These are phyloP conservation scores for Atrina japonica DNA, from an alignment of 2,888 invertebrate genomes.

Conservation along the genomic window DNA sequence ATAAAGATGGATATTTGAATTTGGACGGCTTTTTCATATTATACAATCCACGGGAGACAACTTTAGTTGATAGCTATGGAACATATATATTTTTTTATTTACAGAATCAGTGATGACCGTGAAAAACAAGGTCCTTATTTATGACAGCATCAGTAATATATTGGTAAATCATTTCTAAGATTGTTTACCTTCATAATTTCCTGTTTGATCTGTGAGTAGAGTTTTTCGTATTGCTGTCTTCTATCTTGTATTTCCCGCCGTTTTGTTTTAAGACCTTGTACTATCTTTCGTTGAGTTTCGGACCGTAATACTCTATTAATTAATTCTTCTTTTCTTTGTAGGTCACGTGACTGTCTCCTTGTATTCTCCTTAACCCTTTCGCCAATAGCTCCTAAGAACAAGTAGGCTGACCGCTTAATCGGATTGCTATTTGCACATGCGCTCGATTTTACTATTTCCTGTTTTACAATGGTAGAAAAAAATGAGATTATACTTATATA, in stretches of 20 bases:
- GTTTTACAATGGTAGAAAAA: slow-evolving; percentile 1
- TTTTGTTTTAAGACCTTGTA: slow-evolving; percentile 45
- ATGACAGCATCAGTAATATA: no score
- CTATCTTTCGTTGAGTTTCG: slow-evolving; percentile 27
- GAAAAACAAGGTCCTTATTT: no score
- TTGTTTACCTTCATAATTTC: slow-evolving; percentile 55
- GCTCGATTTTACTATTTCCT: slow-evolving; percentile 16
- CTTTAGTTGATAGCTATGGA: no score
- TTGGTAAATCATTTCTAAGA: no score
- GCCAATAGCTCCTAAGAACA: slow-evolving; percentile 56
- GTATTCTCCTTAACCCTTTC: slow-evolving; percentile 45
- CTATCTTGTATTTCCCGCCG: slow-evolving; percentile 39
- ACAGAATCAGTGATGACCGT: no score
- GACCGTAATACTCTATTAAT: slow-evolving; percentile 28
- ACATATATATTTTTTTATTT: no score
- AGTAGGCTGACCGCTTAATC: slow-evolving; percentile 51
- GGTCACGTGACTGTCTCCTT: slow-evolving; percentile 7
- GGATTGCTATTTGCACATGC: slow-evolving; percentile 2
- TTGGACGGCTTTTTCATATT: no score
- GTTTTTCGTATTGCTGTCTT: slow-evolving; percentile 29
- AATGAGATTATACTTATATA: background rate
- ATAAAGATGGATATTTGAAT: no score
- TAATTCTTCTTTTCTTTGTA: slow-evolving; percentile 60
- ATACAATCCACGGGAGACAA: no score
- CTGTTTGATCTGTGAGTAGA: slow-evolving; percentile 47